Evolutionary conservation across 2,113 vertebrate genomes (phyloP), one percentile per base, ranked within the genome.

Genomic region (Brachirus orientalis): DNA sequence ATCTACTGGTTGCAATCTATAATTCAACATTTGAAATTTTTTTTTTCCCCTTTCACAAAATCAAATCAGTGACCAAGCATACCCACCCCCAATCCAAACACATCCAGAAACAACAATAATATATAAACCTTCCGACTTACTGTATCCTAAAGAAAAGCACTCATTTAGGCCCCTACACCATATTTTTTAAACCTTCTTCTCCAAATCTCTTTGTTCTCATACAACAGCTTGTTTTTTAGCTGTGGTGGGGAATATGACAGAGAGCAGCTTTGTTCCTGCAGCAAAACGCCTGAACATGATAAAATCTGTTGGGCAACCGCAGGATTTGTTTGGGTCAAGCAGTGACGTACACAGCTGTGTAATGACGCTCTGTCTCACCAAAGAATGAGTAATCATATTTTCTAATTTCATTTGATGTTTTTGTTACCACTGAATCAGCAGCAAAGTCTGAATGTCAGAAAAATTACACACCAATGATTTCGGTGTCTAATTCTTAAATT

Each of bases 221-320:
- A 56, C 45, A 72, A 19, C 22, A 50, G 58, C 83, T 86, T 85
- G 76, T 89, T 83, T 84, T 86, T 41, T 50, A 63, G 66, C 45
- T n/a, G 61, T 8, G 56, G 73, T 71, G 54, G 69, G 77, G 62
- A 63, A 13, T 63, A 53, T 55, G 68, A 72, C 19, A 73, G 69
- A 76, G 51, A 47, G 59, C 55, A 44, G 60, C 75, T 80, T 88
- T 89, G 87, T 90, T 89, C 54, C 22, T 82, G 67, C 86, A 89
- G 85, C 84, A 90, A 91, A 79, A 63, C 67, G 66, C 70, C 62
- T 14, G 57, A 43, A n/a, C 67, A 47, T 16, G 85, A 90, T 89
- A 89, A 86, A 71, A 89, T 90, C 85, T 79, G 69, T 18, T 43
- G 47, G 72, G 67, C 65, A 37, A 77, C 66, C 47, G 12, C 63